Conservation (phyloP, 2,888 invertebrate genomes). For the Lepidocyrtinus sp. region DNA sequence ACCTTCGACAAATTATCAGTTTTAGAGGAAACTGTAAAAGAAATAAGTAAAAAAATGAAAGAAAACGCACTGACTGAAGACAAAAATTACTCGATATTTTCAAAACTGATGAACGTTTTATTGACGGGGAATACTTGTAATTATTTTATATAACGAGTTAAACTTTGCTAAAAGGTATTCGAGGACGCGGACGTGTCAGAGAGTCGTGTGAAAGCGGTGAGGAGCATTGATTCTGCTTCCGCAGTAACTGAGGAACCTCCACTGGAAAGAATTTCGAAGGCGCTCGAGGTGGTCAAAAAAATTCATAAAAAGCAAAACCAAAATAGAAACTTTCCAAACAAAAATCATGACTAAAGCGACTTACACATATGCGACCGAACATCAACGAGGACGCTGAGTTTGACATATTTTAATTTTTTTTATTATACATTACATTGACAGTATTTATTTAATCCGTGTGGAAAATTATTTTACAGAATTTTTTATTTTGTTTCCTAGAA, state of each 20-base stretch:
- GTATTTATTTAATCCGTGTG: background rate
- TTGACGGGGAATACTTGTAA: too few species aligned
- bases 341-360: slow-evolving; percentile 31
- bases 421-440: slow-evolving; percentile 22
- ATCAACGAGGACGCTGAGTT: slow-evolving; percentile 56
- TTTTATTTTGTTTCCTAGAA: background rate
- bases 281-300: slow-evolving; percentile 69
- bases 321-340: slow-evolving; percentile 34
- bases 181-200: slow-evolving; percentile 67
- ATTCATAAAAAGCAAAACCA: slow-evolving; percentile 36
- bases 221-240: slow-evolving; percentile 67
- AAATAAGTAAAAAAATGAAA: too few species aligned
- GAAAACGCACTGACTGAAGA: slow-evolving; percentile 36
- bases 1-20: too few species aligned
- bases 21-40: too few species aligned
- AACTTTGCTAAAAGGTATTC: slow-evolving; percentile 63
- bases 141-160: slow-evolving; percentile 2
- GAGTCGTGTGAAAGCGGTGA: slow-evolving; percentile 64
- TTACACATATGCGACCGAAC: slow-evolving; percentile 33
- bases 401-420: slow-evolving; percentile 29
- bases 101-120: too few species aligned
- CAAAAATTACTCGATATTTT: too few species aligned
- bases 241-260: slow-evolving; percentile 63
- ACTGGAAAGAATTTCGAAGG: slow-evolving; percentile 70
- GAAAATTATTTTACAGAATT: background rate